Percentiles rank a stretch among this genome's conserved stretches.
phyloP scores from a whole-genome alignment of 2,888 invertebrate species.

The Mesorhabditis sp. region DNA sequence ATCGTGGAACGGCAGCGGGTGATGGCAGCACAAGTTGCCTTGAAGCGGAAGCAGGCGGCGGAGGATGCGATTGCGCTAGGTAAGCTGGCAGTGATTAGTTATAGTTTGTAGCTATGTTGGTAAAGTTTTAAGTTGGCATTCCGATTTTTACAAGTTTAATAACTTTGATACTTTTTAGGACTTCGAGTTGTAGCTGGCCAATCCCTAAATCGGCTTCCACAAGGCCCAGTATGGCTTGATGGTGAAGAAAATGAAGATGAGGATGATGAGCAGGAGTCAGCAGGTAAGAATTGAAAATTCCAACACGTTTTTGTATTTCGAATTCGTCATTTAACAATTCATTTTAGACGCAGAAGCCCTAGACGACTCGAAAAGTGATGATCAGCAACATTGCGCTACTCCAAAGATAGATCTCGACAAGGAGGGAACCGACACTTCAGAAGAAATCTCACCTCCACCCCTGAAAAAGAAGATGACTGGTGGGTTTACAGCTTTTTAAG shows the following conservation, averaged over 20 bases:
- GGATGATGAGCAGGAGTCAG: slow-evolving; percentile 23
- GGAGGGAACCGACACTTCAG: background rate
- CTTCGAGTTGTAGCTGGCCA: slow-evolving; percentile 46
- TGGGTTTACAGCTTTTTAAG: background rate
- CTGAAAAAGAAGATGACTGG: background rate
- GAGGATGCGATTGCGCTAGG: slow-evolving; percentile 57
- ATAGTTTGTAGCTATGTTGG: background rate
- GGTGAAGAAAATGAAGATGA: slow-evolving; percentile 21
- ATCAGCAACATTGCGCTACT: background rate
- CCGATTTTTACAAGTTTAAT: no score
- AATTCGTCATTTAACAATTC: background rate
- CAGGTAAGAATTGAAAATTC: slow-evolving; percentile 12
- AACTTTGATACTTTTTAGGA: background rate
- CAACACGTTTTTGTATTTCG: background rate
- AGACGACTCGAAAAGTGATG: background rate
- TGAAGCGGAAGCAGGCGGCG: slow-evolving; percentile 55
- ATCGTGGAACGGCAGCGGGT: slow-evolving; percentile 95
- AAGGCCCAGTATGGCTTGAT: slow-evolving; percentile 77
- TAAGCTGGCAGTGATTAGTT: background rate
- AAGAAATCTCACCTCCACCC: background rate
- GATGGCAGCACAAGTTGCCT: slow-evolving; percentile 81
- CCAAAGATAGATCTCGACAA: background rate
- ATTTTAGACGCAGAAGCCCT: slow-evolving; percentile 1
- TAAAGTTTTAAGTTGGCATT: no score
- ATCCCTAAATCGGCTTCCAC: slow-evolving; percentile 72